These are phyloP conservation scores for Oncorhynchus tshawytscha DNA, from an alignment of 2,113 vertebrate genomes.

Conservation along the genomic window DNA sequence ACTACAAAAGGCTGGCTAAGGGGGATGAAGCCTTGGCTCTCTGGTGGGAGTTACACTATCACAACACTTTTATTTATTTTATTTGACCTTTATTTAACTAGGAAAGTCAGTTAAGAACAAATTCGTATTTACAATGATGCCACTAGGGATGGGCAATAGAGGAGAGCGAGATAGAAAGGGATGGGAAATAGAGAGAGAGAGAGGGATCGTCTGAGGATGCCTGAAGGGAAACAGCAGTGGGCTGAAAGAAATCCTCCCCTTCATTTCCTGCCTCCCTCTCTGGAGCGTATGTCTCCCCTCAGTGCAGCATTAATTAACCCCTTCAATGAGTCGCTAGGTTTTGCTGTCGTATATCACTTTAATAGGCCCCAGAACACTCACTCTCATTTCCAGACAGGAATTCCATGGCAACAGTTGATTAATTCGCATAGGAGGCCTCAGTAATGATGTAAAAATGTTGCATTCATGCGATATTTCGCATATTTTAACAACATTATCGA, in stretches of 20 bases:
- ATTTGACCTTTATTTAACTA: too few species aligned
- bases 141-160: background rate
- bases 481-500: background rate
- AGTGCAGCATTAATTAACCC: background rate
- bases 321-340: background rate
- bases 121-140: too few species aligned
- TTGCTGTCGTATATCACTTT: constrained; percentile 25
- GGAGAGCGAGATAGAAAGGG: background rate
- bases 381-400: constrained; percentile 15
- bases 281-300: background rate
- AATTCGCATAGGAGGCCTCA: background rate
- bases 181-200: background rate
- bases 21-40: too few species aligned
- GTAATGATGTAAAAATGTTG: background rate
- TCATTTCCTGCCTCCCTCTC: background rate
- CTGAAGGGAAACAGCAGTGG: background rate
- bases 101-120: too few species aligned
- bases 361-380: constrained; percentile 13
- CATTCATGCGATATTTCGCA: background rate
- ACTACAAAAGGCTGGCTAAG: too few species aligned
- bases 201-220: background rate
- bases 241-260: background rate
- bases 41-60: background rate
- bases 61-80: too few species aligned
- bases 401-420: constrained; percentile 33